Evolutionary conservation across 1,140 invertebrate species (phyloP).

Genomic region (Eueides isabella): DNA sequence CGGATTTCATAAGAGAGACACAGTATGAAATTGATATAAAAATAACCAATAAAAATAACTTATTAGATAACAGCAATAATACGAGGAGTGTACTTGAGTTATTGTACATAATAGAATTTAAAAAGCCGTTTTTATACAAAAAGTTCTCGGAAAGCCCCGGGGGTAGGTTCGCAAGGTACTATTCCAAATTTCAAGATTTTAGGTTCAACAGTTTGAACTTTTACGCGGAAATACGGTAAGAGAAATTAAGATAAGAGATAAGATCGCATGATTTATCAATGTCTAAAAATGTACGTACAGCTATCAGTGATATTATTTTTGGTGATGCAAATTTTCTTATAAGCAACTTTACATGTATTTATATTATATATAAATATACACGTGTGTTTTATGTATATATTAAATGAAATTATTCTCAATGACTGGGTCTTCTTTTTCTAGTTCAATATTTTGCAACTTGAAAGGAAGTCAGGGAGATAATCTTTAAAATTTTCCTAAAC

Average conservation of each 20-base stretch:
- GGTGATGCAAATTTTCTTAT: no score
- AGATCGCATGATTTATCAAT: conserved; percentile 9
- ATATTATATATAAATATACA: no score
- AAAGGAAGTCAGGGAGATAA: no score
- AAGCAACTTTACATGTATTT: no score
- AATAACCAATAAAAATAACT: neutral
- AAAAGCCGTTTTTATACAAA: neutral
- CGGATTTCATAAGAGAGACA: no score
- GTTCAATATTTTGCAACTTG: no score
- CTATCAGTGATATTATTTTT: neutral
- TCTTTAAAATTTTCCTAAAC: no score
- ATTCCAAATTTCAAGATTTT: neutral
- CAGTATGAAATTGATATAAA: no score
- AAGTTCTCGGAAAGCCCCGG: neutral
- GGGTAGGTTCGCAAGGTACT: neutral
- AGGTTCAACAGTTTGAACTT: conserved; percentile 1
- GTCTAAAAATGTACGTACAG: neutral
- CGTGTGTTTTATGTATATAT: no score
- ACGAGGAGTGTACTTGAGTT: neutral
- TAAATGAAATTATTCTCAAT: no score
- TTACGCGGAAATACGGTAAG: conserved; percentile 4
- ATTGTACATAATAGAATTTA: neutral
- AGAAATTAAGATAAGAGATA: conserved; percentile 11
- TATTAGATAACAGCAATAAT: neutral
- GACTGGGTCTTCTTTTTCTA: no score